Percentiles rank a stretch among this genome's conserved stretches.
Evolutionary conservation across 2,113 vertebrate species (phyloP).

Genomic region (Porphyrio hochstetteri): DNA sequence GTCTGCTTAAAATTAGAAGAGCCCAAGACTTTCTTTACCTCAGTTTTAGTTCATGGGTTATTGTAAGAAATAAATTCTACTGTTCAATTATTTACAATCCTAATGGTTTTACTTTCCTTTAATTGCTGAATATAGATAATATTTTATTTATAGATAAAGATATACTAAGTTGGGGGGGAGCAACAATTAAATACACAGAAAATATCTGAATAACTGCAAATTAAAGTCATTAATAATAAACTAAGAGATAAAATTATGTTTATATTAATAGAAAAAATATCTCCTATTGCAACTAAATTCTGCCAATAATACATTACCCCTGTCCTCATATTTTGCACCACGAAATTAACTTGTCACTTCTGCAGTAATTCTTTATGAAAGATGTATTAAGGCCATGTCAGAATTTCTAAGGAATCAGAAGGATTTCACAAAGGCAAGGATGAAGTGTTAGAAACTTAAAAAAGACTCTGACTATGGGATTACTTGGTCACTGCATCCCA

Average conservation of each 20-base stretch:
- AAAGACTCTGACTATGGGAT: background rate
- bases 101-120: slow-evolving; percentile 2
- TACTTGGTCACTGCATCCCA: background rate
- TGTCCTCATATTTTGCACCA: background rate
- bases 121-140: slow-evolving; percentile 4
- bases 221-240: background rate
- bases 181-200: background rate
- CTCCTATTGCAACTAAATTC: background rate
- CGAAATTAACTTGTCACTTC: slow-evolving; percentile 14
- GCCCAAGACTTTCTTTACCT: background rate
- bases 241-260: background rate
- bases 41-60: background rate
- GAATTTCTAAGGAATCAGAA: slow-evolving; percentile 31
- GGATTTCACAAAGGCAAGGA: slow-evolving; percentile 6
- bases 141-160: slow-evolving; percentile 15
- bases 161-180: background rate
- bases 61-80: background rate
- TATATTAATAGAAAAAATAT: background rate
- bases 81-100: slow-evolving; percentile 7
- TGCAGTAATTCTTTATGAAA: background rate
- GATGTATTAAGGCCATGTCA: background rate
- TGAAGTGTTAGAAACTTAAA: background rate
- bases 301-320: background rate
- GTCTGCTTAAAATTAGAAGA: background rate
- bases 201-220: background rate